phyloP scores from a whole-genome alignment of 2,797 vertebrate genomes.

The Cyprinodon diabolis region DNA sequence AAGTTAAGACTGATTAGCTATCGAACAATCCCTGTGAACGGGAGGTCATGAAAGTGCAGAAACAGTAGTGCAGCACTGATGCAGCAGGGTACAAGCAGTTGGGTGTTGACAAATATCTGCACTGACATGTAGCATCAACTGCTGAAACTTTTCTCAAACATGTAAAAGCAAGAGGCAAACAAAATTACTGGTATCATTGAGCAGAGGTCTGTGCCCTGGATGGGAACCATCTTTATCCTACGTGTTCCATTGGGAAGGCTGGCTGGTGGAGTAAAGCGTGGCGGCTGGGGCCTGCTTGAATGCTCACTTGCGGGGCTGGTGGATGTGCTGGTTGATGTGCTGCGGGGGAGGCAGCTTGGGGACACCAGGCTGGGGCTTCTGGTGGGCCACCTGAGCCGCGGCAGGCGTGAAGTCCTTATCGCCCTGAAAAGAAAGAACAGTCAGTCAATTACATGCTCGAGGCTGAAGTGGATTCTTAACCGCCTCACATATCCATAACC shows the following conservation, averaged over 20 bases:
- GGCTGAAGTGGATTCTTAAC: not conserved
- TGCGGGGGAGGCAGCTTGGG: constrained; percentile 86
- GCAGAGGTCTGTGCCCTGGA: constrained; percentile 52
- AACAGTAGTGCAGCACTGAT: constrained; percentile 32
- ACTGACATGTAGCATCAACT: constrained; percentile 21
- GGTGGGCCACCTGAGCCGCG: constrained; percentile 97
- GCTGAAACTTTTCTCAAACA: constrained; percentile 20
- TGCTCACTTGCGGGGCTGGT: constrained; percentile 97
- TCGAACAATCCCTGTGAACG: constrained; percentile 11
- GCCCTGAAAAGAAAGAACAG: constrained; percentile 79
- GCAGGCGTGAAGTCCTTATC: constrained; percentile 98
- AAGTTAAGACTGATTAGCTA: constrained; percentile 45
- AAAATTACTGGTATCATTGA: constrained; percentile 40
- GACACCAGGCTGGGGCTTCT: constrained; percentile 93
- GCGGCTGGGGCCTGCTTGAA: constrained; percentile 10
- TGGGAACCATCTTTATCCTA: constrained; percentile 52
- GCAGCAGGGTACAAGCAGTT: constrained; percentile 37
- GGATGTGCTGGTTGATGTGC: constrained; percentile 92
- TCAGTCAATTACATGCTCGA: not conserved
- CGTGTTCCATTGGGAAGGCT: constrained; percentile 55
- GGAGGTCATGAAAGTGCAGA: constrained; percentile 42
- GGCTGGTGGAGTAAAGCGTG: constrained; percentile 37
- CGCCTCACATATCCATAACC: not conserved
- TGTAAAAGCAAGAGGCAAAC: constrained; percentile 23
- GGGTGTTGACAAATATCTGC: constrained; percentile 37